Evolutionary conservation across 2,113 vertebrate species (phyloP).

Genomic region (Paraplagusia blochii): DNA sequence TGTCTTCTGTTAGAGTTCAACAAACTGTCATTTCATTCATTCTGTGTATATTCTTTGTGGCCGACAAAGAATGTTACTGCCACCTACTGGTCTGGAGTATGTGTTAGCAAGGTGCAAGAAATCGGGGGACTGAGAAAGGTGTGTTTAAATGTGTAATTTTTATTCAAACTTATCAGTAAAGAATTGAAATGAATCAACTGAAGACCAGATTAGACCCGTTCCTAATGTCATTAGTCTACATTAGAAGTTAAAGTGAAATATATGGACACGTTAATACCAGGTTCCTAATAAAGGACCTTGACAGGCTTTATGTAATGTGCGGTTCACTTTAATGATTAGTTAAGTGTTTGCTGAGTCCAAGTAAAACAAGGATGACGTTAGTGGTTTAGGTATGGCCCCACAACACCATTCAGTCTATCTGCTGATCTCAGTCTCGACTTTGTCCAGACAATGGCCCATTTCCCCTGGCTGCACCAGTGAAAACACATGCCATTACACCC

Average conservation of each 20-base stretch:
- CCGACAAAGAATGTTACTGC: no score
- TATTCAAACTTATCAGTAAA: no score
- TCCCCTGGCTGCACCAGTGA: conserved; percentile 69
- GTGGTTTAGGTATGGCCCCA: conserved; percentile 50
- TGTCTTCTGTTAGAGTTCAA: no score
- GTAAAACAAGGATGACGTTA: conserved; percentile 72
- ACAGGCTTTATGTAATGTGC: conserved; percentile 64
- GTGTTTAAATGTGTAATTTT: no score
- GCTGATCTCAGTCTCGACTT: conserved; percentile 74
- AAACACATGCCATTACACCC: conserved; percentile 69
- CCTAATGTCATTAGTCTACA: conserved; percentile 18
- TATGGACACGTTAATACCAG: conserved; percentile 43
- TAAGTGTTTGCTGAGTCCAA: conserved; percentile 67
- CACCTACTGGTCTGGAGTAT: no score
- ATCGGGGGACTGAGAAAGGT: no score
- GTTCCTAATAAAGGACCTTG: neutral
- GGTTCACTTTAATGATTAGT: conserved; percentile 64
- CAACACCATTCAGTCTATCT: conserved; percentile 60
- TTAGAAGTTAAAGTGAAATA: conserved; percentile 38
- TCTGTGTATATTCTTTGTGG: no score
- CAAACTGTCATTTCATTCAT: no score
- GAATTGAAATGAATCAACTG: no score
- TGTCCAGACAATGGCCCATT: conserved; percentile 78
- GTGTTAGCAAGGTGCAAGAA: no score
- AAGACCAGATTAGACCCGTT: neutral